Conservation (phyloP, 2,888 invertebrate species). For the Masnerella sp. region DNA sequence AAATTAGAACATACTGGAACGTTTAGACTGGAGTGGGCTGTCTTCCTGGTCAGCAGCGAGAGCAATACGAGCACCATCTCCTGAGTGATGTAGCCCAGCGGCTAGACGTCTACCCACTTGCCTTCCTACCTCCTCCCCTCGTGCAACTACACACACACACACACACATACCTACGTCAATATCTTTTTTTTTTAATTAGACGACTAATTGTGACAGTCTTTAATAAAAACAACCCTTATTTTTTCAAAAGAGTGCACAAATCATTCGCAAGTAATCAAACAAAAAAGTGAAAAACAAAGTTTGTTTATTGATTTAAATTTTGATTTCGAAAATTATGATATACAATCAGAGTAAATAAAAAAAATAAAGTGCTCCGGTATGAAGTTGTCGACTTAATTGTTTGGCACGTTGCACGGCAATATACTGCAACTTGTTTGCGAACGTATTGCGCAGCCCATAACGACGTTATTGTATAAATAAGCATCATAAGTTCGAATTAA, state of each 20-base stretch:
- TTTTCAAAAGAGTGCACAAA: background rate
- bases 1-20: slow-evolving; percentile 85
- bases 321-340: too few relatives aligned
- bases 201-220: too few relatives aligned
- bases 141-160: slow-evolving; percentile 75
- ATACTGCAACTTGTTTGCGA: background rate
- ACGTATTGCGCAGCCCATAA: background rate
- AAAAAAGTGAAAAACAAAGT: too few relatives aligned
- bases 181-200: slow-evolving; percentile 32
- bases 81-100: slow-evolving; percentile 79
- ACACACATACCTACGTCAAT: slow-evolving; percentile 63
- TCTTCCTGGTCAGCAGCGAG: slow-evolving; percentile 86
- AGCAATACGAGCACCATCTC: slow-evolving; percentile 79
- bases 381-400: background rate
- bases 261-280: background rate
- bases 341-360: too few relatives aligned
- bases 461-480: background rate
- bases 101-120: slow-evolving; percentile 80
- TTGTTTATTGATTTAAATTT: too few relatives aligned
- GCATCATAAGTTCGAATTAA: background rate
- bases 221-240: slow-evolving; percentile 1
- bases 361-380: too few relatives aligned
- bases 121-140: slow-evolving; percentile 77
- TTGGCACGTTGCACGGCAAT: background rate
- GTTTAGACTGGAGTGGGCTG: slow-evolving; percentile 89